Base-by-base conservation (phyloP, 1,140 invertebrate species). In the Ceratitis capitata region DNA sequence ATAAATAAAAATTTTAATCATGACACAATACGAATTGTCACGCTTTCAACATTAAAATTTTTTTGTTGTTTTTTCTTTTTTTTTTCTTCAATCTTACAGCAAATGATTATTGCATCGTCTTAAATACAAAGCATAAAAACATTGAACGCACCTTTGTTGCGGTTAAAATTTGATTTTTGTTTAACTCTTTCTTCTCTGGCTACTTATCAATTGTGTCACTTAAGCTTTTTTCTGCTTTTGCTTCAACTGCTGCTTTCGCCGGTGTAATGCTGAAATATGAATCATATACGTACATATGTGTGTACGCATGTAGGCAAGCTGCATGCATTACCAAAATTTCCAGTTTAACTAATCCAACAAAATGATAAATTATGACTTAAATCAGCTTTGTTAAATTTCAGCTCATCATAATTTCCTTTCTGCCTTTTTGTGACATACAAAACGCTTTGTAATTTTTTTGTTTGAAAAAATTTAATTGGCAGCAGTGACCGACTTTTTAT, bases 361-460 rank as follows among this genome's bases (percentile, higher is more conserved):
- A 87, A 88, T 89, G 89, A 90, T 90, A 90, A 90, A 89, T 90
- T 90, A 90, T 90, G 89, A 90, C 88, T 90, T 90, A 89, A 90
- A 89, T 89, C 89, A 89, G 89, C 89, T 90, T 90, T 90, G 87
- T 89, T 87, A 32, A n/a, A 83, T 53, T 83, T 83, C 82, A 83
- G 53, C 82, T 49, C 82, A 51, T 83, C 49, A 83, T 83, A 51
- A 83, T 53, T 78, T 78, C 39, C n/a, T 47, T 78, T 47, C 16
- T 78, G 32, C 69, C 16, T 26, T 45, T 78, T 42, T 78, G 69
- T 78, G 10, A 39, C 10, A 16, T 39, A 61, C 56, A 61, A 78
- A 78, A 26, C 42, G 69, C 12, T 78, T 78, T 78, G 69, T 45
- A n/a, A n/a, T n/a, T n/a, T 7, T 10, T 26, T 45, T 29, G 26